These are phyloP conservation scores for Aptenodytes forsteri DNA, from an alignment of 2,113 vertebrate genomes.

Conservation along the genomic window DNA sequence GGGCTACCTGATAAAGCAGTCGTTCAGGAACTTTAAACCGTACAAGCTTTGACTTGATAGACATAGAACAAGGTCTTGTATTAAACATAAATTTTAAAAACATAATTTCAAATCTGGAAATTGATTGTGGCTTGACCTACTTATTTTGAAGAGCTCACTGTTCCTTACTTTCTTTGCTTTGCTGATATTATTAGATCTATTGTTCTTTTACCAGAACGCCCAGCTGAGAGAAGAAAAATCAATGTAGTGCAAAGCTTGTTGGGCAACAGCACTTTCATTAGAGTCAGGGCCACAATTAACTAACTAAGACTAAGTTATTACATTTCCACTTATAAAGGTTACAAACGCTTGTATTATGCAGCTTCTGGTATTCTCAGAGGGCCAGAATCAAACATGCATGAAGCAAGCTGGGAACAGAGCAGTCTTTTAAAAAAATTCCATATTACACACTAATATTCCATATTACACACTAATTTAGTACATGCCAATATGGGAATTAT, in stretches of 20 bases:
- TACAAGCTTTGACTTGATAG: constrained; percentile 35
- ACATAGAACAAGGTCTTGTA: constrained; percentile 4
- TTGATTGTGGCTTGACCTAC: constrained; percentile 60
- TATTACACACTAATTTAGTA: not conserved
- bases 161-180: constrained; percentile 34
- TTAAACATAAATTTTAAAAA: constrained; percentile 65
- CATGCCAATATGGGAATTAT: not conserved
- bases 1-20: constrained; percentile 55
- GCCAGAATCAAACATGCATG: not conserved
- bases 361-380: not conserved
- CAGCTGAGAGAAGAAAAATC: constrained; percentile 20
- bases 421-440: not conserved
- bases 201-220: constrained; percentile 50
- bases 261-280: not conserved
- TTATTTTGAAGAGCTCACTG: constrained; percentile 49
- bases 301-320: not conserved
- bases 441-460: not conserved
- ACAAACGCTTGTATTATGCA: not conserved
- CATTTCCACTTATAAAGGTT: not conserved
- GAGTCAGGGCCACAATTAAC: not conserved
- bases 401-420: not conserved
- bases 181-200: constrained; percentile 31
- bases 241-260: not conserved
- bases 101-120: constrained; percentile 71
- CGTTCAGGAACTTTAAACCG: constrained; percentile 31